Percentiles rank a stretch among this genome's conserved stretches.
Conservation (phyloP, 2,888 invertebrate species). For the Muscina levida region DNA sequence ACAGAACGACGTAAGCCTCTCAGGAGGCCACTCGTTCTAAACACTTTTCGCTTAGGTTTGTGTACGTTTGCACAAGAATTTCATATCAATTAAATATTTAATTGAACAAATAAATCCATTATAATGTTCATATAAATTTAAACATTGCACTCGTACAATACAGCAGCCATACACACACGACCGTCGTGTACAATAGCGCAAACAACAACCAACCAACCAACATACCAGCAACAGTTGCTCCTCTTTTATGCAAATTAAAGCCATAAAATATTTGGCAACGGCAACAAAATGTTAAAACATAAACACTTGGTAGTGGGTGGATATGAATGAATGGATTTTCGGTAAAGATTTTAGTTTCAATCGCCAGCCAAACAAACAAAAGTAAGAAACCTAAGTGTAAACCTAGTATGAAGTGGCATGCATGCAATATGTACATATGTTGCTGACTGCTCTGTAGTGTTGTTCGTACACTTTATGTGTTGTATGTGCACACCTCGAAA, state of each 20-base stretch:
- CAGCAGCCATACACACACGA: constrained; percentile 24
- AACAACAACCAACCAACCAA: neutral
- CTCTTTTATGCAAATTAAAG: constrained; percentile 62
- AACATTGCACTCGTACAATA: neutral
- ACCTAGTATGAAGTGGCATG: neutral
- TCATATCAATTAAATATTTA: constrained; percentile 61
- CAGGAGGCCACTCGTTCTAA: neutral
- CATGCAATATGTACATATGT: neutral
- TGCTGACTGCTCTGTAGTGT: neutral
- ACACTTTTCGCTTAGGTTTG: neutral
- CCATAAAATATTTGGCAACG: constrained; percentile 31
- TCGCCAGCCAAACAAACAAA: neutral
- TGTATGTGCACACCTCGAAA: constrained; percentile 64
- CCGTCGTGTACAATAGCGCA: neutral
- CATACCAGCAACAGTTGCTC: constrained; percentile 50
- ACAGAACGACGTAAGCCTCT: neutral
- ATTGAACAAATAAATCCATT: constrained; percentile 53
- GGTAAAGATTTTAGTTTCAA: constrained; percentile 24
- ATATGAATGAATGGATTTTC: constrained; percentile 27
- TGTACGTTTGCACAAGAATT: constrained; percentile 49
- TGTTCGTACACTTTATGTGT: constrained; percentile 26
- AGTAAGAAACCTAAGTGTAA: neutral
- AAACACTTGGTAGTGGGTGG: constrained; percentile 15
- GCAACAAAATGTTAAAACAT: neutral
- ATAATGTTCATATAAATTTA: constrained; percentile 38